Conservation (phyloP, 2,797 vertebrate species). For the Naso thynnoides region DNA sequence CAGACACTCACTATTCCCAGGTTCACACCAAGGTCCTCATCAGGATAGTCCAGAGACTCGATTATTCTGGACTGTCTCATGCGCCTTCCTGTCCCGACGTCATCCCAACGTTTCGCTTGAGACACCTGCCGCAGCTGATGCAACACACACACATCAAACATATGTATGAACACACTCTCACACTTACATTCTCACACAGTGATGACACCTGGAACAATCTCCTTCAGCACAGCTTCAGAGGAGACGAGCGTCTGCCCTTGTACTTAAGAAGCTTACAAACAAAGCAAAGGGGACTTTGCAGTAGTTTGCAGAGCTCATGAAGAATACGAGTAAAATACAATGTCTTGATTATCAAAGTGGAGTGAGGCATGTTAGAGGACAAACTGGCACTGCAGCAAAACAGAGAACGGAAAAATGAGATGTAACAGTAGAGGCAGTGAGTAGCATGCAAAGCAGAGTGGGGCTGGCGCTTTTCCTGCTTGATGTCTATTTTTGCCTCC, state of each 20-base stretch:
- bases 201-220: conserved; percentile 34
- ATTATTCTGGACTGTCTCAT: conserved; percentile 80
- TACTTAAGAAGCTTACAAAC: conserved; percentile 27
- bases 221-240: conserved; percentile 22
- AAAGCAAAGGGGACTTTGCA: conserved; percentile 30
- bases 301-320: conserved; percentile 10
- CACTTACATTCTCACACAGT: not conserved
- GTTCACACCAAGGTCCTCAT: conserved; percentile 89
- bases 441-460: conserved; percentile 62
- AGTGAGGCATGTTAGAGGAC: conserved; percentile 55
- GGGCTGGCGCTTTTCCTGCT: conserved; percentile 25
- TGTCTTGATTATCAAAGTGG: conserved; percentile 60
- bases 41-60: conserved; percentile 87
- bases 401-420: conserved; percentile 52
- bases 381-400: conserved; percentile 57
- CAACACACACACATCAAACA: conserved; percentile 50
- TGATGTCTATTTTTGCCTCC: conserved; percentile 27
- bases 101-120: conserved; percentile 88
- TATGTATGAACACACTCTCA: not conserved
- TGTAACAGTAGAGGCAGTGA: conserved; percentile 30
- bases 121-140: conserved; percentile 89
- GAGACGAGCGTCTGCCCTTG: conserved; percentile 22
- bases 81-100: conserved; percentile 79
- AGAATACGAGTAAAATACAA: conserved; percentile 57
- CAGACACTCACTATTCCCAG: conserved; percentile 87